A percentile compares a stretch with the other conserved stretches of the same genome.
Evolutionary conservation across 2,888 invertebrate species (phyloP).

Genomic region (Sericinus montela): DNA sequence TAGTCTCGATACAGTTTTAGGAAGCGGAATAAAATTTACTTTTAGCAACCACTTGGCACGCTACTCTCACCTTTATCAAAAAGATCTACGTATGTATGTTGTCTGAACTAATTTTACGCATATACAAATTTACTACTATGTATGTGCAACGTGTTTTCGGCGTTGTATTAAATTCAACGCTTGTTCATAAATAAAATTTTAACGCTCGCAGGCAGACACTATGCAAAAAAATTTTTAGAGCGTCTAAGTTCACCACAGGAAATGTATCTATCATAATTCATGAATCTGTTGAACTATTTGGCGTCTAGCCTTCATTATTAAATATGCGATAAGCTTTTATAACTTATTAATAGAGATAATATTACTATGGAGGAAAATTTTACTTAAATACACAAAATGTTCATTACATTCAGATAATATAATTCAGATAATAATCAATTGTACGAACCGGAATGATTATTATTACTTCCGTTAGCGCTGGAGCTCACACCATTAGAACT

Average conservation of each 20-base stretch:
- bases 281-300: no score
- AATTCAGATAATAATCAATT: background rate
- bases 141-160: background rate
- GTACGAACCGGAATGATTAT: background rate
- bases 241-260: background rate
- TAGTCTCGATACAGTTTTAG: background rate
- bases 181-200: background rate
- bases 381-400: background rate
- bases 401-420: no score
- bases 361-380: no score
- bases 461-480: background rate
- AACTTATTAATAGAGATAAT: no score
- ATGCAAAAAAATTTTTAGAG: background rate
- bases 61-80: background rate
- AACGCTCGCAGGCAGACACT: background rate
- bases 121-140: background rate
- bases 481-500: background rate
- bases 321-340: no score
- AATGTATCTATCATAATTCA: no score
- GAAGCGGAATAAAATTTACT: background rate
- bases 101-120: background rate
- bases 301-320: no score
- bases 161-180: background rate
- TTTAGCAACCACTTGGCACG: background rate
- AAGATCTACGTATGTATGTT: background rate